A percentile compares a stretch with the other conserved stretches of the same genome.
Evolutionary conservation across 2,113 vertebrate species (phyloP).

Genomic region (Clarias gariepinus): DNA sequence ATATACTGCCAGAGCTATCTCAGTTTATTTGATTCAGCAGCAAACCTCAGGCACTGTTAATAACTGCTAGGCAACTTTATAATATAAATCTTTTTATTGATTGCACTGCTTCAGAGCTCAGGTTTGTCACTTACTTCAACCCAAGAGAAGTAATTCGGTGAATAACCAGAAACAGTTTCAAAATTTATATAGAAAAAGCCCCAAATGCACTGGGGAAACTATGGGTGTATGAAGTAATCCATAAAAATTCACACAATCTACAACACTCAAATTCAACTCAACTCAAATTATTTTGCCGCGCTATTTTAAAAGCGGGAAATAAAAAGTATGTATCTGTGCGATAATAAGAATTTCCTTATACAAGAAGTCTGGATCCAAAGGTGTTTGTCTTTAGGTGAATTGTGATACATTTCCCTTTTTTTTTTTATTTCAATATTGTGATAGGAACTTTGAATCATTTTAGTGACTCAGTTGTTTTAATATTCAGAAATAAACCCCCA

Average conservation of each 20-base stretch:
- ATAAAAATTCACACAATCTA: not conserved
- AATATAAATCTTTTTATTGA: constrained; percentile 32
- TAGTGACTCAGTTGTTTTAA: too few species aligned
- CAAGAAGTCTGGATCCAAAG: too few species aligned
- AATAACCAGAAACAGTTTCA: constrained; percentile 29
- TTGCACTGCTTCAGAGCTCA: constrained; percentile 13
- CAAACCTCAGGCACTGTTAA: constrained; percentile 22
- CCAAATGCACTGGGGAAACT: not conserved
- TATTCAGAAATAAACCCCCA: too few species aligned
- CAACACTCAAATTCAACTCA: not conserved
- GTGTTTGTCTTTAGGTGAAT: too few species aligned
- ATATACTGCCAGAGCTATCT: constrained; percentile 39
- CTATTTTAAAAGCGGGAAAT: not conserved
- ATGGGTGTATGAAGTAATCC: not conserved
- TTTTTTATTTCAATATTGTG: too few species aligned
- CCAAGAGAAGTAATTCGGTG: constrained; percentile 1
- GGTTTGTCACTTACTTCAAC: constrained; percentile 26
- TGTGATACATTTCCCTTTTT: too few species aligned
- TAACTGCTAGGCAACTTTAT: constrained; percentile 8
- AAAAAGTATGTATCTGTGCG: not conserved
- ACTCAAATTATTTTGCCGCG: not conserved
- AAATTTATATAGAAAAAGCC: not conserved
- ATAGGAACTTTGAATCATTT: too few species aligned
- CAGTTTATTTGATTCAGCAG: constrained; percentile 32
- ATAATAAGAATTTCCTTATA: not conserved